Conservation (phyloP, 2,888 invertebrate genomes). For the Cataglyphis rosenhaueri region DNA sequence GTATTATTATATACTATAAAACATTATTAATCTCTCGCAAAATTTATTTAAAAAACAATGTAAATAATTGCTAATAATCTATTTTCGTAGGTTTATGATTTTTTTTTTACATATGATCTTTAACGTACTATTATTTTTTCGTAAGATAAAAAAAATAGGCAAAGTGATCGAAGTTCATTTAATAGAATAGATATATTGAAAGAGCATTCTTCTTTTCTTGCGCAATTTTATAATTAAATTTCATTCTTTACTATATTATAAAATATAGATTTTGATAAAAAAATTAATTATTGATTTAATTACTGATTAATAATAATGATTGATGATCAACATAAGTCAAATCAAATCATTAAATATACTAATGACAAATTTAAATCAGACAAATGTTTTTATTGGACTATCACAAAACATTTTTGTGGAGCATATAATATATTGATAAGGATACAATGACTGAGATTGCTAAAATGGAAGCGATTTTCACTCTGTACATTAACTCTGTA, state of each 20-base stretch:
- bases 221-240: background rate
- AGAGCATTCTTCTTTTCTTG: background rate
- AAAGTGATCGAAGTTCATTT: background rate
- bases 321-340: background rate
- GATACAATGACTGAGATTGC: conserved; percentile 6
- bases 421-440: background rate
- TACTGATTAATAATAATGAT: background rate
- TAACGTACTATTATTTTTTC: background rate
- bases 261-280: background rate
- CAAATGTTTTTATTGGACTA: conserved; percentile 1
- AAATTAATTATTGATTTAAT: background rate
- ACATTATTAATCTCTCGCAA: background rate
- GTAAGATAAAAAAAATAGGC: background rate
- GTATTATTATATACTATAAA: background rate
- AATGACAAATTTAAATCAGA: background rate
- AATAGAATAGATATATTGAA: background rate
- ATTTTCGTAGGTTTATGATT: background rate
- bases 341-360: background rate
- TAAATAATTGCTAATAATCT: background rate
- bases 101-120: background rate
- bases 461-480: conserved; percentile 13
- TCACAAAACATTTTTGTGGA: conserved; percentile 5
- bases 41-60: background rate
- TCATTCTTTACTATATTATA: background rate
- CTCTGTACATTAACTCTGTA: background rate